A percentile compares a stretch with the other conserved stretches of the same genome.
Conservation (phyloP, 2,113 vertebrate species). For the Poecile atricapillus region DNA sequence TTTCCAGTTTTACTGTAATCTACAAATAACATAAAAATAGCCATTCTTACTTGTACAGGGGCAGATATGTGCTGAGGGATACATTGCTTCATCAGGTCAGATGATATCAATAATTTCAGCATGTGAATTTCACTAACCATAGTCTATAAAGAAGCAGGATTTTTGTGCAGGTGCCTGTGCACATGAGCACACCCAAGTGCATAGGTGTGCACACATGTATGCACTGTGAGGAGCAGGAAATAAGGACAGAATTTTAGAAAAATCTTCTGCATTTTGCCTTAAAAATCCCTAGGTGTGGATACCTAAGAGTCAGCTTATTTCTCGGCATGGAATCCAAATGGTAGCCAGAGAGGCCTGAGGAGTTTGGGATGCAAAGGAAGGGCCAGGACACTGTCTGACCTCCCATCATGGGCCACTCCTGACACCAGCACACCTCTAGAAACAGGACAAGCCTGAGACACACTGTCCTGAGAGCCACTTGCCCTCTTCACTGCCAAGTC, state of each 20-base stretch:
- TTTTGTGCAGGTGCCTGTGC: neutral
- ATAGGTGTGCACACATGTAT: rapidly evolving
- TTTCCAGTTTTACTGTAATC: neutral
- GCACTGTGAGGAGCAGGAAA: neutral
- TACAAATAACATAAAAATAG: neutral
- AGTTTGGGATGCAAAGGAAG: neutral
- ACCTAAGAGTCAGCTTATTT: neutral
- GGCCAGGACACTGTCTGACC: neutral
- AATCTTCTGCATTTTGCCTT: neutral
- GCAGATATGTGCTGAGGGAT: neutral
- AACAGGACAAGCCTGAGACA: neutral
- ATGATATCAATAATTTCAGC: neutral
- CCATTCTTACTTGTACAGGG: neutral
- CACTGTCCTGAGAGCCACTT: rapidly evolving
- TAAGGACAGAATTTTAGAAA: neutral
- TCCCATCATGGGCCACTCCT: neutral
- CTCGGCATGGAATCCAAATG: neutral
- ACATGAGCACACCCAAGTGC: neutral
- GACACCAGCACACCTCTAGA: neutral
- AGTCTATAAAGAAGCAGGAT: neutral
- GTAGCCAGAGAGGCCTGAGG: neutral
- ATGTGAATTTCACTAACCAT: neutral
- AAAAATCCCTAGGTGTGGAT: neutral
- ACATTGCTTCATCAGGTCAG: neutral
- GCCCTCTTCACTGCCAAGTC: neutral